Percentiles rank a stretch among this genome's conserved stretches.
These are phyloP conservation scores for Asarcornis scutulata DNA, from an alignment of 2,113 vertebrate species.

Conservation along the genomic window DNA sequence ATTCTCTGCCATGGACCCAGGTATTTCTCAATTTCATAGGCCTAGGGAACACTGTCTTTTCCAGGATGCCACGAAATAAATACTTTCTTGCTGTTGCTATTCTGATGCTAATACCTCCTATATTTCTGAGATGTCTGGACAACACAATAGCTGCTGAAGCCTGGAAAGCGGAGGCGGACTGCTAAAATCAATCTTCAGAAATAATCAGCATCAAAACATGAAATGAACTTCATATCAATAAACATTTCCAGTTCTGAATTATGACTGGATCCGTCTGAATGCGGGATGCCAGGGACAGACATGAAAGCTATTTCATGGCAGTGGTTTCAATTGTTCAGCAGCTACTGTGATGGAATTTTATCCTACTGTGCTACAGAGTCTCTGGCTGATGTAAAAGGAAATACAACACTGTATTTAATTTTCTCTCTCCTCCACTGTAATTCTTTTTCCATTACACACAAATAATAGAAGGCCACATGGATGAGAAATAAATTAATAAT, in stretches of 20 bases:
- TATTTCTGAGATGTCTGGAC: not conserved
- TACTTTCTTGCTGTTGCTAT: not conserved
- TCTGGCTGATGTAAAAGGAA: not conserved
- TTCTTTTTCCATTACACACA: constrained; percentile 29
- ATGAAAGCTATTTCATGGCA: constrained; percentile 52
- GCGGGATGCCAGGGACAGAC: not conserved
- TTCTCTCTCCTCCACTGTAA: not conserved
- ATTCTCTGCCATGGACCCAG: not conserved
- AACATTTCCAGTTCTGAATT: not conserved
- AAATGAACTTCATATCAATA: not conserved
- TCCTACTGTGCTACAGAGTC: not conserved
- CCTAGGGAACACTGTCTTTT: not conserved
- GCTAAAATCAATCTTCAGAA: constrained; percentile 17
- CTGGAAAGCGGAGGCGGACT: not conserved
- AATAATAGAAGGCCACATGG: not conserved
- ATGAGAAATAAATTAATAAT: constrained; percentile 21
- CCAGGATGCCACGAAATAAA: not conserved
- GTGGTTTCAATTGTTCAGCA: constrained; percentile 20
- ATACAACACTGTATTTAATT: constrained; percentile 24
- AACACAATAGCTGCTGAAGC: not conserved
- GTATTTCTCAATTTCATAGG: not conserved
- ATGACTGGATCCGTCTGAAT: not conserved
- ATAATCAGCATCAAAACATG: constrained; percentile 19
- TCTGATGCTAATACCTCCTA: not conserved
- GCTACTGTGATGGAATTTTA: constrained; percentile 23